These are phyloP conservation scores for Miltochrista miniata DNA, from an alignment of 2,888 invertebrate species.

Conservation along the genomic window DNA sequence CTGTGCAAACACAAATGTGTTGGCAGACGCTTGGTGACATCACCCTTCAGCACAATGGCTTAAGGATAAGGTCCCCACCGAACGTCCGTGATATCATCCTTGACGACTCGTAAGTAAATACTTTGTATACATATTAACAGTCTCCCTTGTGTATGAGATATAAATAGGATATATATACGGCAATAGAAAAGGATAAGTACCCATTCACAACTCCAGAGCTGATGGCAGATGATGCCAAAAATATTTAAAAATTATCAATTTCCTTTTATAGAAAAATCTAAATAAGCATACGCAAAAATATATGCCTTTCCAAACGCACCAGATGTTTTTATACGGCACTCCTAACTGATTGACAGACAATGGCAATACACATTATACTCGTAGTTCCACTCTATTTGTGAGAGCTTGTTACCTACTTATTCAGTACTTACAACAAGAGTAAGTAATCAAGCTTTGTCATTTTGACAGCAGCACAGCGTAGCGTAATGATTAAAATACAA, in stretches of 20 bases:
- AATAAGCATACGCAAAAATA: neutral
- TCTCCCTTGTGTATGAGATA: neutral
- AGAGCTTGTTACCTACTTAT: conserved; percentile 3
- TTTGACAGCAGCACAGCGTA: conserved; percentile 6
- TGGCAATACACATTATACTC: neutral
- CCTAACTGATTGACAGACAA: conserved; percentile 16
- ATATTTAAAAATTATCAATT: too few species aligned
- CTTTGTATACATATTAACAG: neutral
- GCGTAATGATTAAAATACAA: conserved; percentile 8
- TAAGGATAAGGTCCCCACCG: conserved; percentile 40
- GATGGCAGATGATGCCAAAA: neutral
- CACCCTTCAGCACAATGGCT: conserved; percentile 36
- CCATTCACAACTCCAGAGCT: neutral
- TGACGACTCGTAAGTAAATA: conserved; percentile 8
- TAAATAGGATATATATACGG: neutral
- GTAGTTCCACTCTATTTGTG: conserved; percentile 18
- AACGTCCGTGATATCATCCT: conserved; percentile 13
- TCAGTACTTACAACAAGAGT: too few species aligned
- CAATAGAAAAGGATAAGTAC: neutral
- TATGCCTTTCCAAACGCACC: too few species aligned
- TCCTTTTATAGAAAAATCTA: neutral
- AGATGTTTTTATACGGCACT: conserved; percentile 12
- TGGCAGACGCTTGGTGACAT: conserved; percentile 43
- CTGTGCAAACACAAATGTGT: conserved; percentile 37
- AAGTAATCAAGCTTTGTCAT: conserved; percentile 6